Evolutionary conservation across 2,888 invertebrate species (phyloP).

Genomic region (Rosalia funebris): DNA sequence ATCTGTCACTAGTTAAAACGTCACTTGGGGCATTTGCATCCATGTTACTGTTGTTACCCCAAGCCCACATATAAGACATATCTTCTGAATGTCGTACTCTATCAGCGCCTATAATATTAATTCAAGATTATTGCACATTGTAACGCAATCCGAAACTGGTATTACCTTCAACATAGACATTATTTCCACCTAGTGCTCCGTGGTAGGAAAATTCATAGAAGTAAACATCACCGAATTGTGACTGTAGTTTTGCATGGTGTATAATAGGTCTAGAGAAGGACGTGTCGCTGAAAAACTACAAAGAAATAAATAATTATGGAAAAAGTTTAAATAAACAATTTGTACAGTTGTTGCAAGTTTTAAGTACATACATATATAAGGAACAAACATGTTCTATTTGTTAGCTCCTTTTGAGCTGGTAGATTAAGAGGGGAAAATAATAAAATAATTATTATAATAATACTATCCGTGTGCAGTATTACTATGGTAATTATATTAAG

Average conservation of each 20-base stretch:
- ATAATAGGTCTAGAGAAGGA: conserved; percentile 38
- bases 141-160: no score
- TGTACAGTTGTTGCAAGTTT: no score
- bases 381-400: no score
- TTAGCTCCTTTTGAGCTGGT: no score
- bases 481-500: no score
- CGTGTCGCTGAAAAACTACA: conserved; percentile 44
- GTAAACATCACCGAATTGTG: conserved; percentile 41
- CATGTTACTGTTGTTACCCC: conserved; percentile 29
- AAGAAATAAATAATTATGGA: conserved; percentile 25
- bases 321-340: no score
- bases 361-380: no score
- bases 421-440: no score
- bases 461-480: no score
- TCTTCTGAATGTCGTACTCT: conserved; percentile 44
- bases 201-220: conserved; percentile 47
- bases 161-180: conserved; percentile 35
- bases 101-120: conserved; percentile 36
- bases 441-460: no score
- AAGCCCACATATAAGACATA: conserved; percentile 38
- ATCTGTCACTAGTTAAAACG: conserved; percentile 27
- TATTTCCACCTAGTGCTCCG: conserved; percentile 38
- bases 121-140: no score
- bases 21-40: conserved; percentile 14
- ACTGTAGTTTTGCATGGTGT: conserved; percentile 40